Base-by-base conservation (phyloP, 2,888 invertebrate species). In the Scaptomyza tumidula region DNA sequence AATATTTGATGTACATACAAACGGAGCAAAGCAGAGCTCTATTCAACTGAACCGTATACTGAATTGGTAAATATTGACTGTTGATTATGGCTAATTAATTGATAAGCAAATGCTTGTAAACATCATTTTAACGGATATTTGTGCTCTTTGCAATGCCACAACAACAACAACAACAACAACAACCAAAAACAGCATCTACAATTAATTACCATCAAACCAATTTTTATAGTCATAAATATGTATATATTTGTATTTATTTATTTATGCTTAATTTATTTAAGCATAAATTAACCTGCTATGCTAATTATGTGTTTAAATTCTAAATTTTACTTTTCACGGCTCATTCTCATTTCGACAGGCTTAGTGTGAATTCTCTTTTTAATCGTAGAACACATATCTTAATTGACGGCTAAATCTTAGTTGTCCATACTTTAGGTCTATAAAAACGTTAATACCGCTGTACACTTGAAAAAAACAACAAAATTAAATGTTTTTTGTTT, bases 61-160 rank as follows among this genome's bases (percentile, higher is more conserved):
- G 67, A 62, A 73, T 60, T 59, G 39, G 72, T 60, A 77, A 82
- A 82, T 78, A 82, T 82, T 82, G 64, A 46, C 53, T 70, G 67
- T 86, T 86, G 78, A 80, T 73, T 70, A 78, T 80, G 72, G 78
- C 75, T 84, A 84, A 85, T 85, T 85, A 86, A 81, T 84, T 84
- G 78, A 86, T 86, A 86, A 86, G 77, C 85, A 81, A 80, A 71
- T 67, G 71, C 63, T 71, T 72, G 79, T 71, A 79, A 85, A 75
- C 81, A 81, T 68, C 41, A 81, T 75, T 81, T 61, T 39, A 54
- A 31, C n/a, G 43, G 48, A 43, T 61, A 49, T 43, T 55, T 58
- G 24, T 19, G 14, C 37, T 27, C n/a, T 43, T 37, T 44, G 64
- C 41, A 11, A 37, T 10, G 33, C 29, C n/a, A 27, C 41, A 41